These are phyloP conservation scores for Nilaparvata lugens DNA, from an alignment of 1,140 invertebrate species.

Conservation along the genomic window DNA sequence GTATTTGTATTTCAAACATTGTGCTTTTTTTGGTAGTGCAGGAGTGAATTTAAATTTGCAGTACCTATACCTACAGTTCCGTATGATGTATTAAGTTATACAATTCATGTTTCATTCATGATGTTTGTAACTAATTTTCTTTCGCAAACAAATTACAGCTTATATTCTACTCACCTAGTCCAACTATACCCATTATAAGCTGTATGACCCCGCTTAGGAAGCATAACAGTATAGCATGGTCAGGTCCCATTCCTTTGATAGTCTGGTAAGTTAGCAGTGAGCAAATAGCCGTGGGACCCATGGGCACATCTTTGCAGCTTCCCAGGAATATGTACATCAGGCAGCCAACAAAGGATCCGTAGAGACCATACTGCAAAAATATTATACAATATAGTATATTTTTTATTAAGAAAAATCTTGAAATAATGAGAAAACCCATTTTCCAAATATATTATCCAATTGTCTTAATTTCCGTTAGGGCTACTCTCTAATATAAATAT, in stretches of 20 bases:
- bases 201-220: conserved; percentile 73
- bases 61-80: too few relatives aligned
- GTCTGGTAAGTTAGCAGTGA: conserved; percentile 71
- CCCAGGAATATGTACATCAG: conserved; percentile 87
- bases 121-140: not conserved
- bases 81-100: too few relatives aligned
- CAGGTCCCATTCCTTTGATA: conserved; percentile 50
- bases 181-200: conserved; percentile 75
- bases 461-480: too few relatives aligned
- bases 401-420: too few relatives aligned
- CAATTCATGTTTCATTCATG: not conserved
- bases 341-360: conserved; percentile 82
- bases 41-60: too few relatives aligned
- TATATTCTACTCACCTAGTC: conserved; percentile 52
- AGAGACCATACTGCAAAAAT: conserved; percentile 67
- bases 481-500: too few relatives aligned
- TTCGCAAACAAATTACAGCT: too few relatives aligned
- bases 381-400: too few relatives aligned
- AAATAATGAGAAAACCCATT: too few relatives aligned
- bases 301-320: conserved; percentile 81
- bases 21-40: too few relatives aligned
- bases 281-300: conserved; percentile 78
- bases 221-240: conserved; percentile 70
- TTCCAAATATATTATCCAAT: too few relatives aligned
- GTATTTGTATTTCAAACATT: too few relatives aligned